Evolutionary conservation across 2,113 vertebrate species (phyloP).

Genomic region (Orycteropus afer): DNA sequence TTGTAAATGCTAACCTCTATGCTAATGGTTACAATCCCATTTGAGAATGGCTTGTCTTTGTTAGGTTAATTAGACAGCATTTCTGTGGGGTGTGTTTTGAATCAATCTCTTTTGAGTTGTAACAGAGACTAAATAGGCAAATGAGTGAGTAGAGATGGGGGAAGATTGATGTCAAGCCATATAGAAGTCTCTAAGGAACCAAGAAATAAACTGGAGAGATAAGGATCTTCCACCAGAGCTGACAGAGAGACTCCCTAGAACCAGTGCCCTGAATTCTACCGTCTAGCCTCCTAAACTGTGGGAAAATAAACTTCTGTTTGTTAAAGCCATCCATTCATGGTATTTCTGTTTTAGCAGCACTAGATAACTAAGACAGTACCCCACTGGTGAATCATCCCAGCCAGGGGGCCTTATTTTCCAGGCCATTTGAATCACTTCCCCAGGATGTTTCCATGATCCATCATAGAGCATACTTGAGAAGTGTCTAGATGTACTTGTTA

Average conservation of each 20-base stretch:
- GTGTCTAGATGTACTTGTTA: conserved; percentile 76
- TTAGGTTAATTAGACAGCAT: background rate
- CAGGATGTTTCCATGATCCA: conserved; percentile 67
- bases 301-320: background rate
- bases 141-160: no score
- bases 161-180: no score
- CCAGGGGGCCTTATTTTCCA: background rate
- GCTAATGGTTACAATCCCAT: no score
- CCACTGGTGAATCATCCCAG: conserved; percentile 7
- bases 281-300: background rate
- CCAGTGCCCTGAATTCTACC: background rate
- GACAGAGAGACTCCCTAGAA: background rate
- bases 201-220: background rate
- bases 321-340: background rate
- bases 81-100: background rate
- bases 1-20: no score
- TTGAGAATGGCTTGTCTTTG: background rate
- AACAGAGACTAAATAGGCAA: no score
- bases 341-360: background rate
- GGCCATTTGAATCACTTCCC: background rate
- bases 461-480: conserved; percentile 53
- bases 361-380: background rate
- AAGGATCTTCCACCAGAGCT: background rate
- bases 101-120: no score
- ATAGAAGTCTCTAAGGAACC: no score